A percentile compares a stretch with the other conserved stretches of the same genome.
phyloP scores from a whole-genome alignment of 2,888 invertebrate species.

The Gisinianus flammeolus region DNA sequence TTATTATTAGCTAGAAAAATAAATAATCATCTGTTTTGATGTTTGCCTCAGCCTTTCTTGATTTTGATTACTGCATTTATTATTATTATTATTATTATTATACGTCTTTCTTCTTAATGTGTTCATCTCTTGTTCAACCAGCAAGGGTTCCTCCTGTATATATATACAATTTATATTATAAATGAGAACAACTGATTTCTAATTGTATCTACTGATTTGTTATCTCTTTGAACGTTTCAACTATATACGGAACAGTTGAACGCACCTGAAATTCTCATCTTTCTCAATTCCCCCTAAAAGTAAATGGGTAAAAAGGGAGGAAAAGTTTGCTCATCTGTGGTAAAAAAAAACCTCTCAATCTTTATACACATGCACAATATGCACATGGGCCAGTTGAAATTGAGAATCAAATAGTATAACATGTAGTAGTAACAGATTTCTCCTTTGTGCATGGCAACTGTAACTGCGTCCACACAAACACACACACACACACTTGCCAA shows the following conservation, averaged over 20 bases:
- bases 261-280: background rate
- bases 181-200: no score
- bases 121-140: background rate
- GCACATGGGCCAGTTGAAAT: no score
- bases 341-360: background rate
- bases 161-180: no score
- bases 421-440: no score
- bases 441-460: no score
- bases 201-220: background rate
- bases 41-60: background rate
- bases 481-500: no score
- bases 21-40: background rate
- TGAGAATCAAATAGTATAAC: no score
- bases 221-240: background rate
- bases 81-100: background rate
- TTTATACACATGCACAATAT: no score
- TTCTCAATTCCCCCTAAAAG: background rate
- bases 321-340: no score
- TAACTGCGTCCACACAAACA: no score
- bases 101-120: background rate
- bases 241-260: background rate
- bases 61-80: background rate
- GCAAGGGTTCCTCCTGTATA: no score
- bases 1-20: background rate
- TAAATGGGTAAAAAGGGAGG: background rate